These are phyloP conservation scores for Holotrichia oblita DNA, from an alignment of 1,140 invertebrate species.

Conservation along the genomic window DNA sequence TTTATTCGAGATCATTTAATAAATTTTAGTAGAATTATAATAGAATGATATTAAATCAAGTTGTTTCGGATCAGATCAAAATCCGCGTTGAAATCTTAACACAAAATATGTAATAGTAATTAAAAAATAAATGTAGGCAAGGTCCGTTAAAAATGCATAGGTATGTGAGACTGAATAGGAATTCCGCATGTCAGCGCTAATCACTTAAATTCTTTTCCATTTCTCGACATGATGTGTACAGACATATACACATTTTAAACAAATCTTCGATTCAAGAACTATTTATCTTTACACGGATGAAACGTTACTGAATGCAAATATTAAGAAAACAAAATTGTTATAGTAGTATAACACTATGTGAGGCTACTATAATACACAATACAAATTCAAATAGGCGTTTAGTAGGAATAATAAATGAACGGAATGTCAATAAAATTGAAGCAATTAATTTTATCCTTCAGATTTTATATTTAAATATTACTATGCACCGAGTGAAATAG, in stretches of 20 bases:
- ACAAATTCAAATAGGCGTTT: background rate
- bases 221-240: background rate
- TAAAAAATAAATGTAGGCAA: no score
- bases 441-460: background rate
- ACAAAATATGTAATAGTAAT: no score
- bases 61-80: no score
- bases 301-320: background rate
- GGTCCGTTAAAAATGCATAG: no score
- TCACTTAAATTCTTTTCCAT: background rate
- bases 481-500: no score
- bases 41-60: no score
- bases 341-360: background rate
- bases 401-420: background rate
- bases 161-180: background rate
- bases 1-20: no score
- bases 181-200: background rate
- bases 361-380: background rate
- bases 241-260: background rate
- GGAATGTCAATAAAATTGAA: constrained; percentile 27
- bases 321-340: background rate
- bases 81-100: no score
- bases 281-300: background rate
- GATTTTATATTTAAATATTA: background rate
- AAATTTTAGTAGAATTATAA: no score
- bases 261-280: constrained; percentile 1